These are phyloP conservation scores for Labeo rohita DNA, from an alignment of 2,113 vertebrate species.

Conservation along the genomic window DNA sequence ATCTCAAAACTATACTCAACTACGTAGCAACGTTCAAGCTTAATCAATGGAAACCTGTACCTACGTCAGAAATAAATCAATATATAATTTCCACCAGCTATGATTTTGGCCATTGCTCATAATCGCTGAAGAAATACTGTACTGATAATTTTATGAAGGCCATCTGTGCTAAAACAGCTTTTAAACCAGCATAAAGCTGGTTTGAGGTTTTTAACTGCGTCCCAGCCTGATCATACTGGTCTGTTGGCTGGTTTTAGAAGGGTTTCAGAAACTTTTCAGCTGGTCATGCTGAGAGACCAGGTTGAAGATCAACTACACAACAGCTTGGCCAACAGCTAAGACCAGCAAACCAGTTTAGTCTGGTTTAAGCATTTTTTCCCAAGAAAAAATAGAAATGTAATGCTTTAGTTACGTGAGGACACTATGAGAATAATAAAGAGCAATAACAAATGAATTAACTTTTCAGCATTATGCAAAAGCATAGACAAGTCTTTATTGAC, in stretches of 20 bases:
- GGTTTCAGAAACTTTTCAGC: background rate
- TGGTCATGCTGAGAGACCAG: constrained; percentile 6
- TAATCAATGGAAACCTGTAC: background rate
- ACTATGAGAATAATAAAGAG: background rate
- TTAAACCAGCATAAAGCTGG: background rate
- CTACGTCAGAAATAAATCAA: background rate
- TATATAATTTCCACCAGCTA: background rate
- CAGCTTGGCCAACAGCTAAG: background rate
- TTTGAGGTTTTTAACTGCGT: background rate
- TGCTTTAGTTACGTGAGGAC: background rate
- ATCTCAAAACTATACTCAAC: background rate
- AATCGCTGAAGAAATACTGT: background rate
- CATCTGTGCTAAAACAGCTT: background rate
- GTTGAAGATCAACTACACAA: background rate
- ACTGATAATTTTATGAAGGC: background rate
- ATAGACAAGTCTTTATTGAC: background rate
- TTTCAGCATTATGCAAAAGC: background rate
- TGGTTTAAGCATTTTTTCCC: background rate
- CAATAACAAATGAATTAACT: background rate
- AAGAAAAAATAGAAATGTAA: background rate
- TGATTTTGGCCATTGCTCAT: background rate
- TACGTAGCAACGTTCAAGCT: background rate
- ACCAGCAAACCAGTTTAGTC: background rate
- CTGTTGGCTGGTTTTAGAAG: background rate
- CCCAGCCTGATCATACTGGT: background rate